Base-by-base conservation (phyloP, 2,113 vertebrate species). In the Sylvicapra grimmia region DNA sequence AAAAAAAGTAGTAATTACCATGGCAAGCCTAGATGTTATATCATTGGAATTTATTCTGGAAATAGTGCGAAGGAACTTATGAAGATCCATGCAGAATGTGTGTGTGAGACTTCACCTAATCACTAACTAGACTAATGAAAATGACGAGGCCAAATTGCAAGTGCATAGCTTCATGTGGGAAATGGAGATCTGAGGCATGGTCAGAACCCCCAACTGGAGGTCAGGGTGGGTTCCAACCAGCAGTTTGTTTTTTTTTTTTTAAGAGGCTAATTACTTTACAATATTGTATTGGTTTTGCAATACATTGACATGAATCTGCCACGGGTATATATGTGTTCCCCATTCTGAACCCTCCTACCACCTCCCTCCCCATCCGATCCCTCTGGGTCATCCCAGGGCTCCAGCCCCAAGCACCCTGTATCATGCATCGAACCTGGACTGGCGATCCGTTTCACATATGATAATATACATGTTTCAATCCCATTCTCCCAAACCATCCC, bases 1-100 rank as follows among this genome's bases (percentile, higher is more conserved):
- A 79, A 65, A 65, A 65, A 86, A 54, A 15, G 12, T 86, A 93
- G 33, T 49, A 65, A 92, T 96, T 92, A 25, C 89, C 85, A n/a
- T 93, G 89, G 65, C 49, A 95, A 86, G 86, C 86, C 89, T 54
- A 85, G 84, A 29, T 90, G 56, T 92, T 93, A 44, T 53, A 80
- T 54, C 49, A n/a, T 21, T 53, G 31, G 89, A 80, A 94, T 93
- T 86, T 93, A 44, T 96, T 97, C 95, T 95, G 87, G 83, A 96
- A 93, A 95, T 65, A 92, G 51, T 77, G n/a, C 56, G 72, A 51
- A 84, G 68, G 56, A 75, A 84, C 53, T 90, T 54, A 9, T 16
- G 21, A 68, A 84, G 23, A 97, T 19, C 16, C 19, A 3, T 31
- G 89, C 1, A 59, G 16, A 36, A 33, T 51, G 19, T 44, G 13